Base-by-base conservation (phyloP, 2,888 invertebrate genomes). In the Cheilosia grossa region DNA sequence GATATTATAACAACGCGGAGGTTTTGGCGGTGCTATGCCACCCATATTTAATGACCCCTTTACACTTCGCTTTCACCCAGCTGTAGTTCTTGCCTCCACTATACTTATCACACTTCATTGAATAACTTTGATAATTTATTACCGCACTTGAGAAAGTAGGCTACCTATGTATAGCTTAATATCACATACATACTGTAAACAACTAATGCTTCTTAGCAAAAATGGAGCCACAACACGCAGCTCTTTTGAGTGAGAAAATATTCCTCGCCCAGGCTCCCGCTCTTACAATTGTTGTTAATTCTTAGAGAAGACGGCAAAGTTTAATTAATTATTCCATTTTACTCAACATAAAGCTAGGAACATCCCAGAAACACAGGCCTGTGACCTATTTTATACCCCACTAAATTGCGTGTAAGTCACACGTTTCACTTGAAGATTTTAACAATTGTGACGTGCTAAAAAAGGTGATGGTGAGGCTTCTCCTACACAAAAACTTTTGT, bases 61-160 rank as follows among this genome's bases (percentile, higher is more conserved):
- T 74, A 56, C 73, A 75, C 69, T 75, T 66, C 37, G 59, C 81
- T 75, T 75, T 67, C 61, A 72, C 66, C 85, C 74, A 70, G 69
- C 73, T 81, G 69, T 75, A 75, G 40, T 70, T 81, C 85, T 72
- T 70, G 56, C 40, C 66, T 56, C 66, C 66, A 85, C 54, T 66
- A 61, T 67, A 75, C 70, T 85, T 75, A 85, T 81, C 61, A 85
- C 81, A 80, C 70, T 77, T 85, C 81, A 85, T 85, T 81, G 83
- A 85, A 81, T 75, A 81, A 75, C 53, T 85, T 85, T 81, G 64
- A 70, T 81, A 66, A 85, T 81, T 85, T 75, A 80, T 75, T 53
- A 81, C 66, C 66, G 53, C 69, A 83, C 74, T 81, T 54, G 64
- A 64, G 42, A 51, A 79, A 21, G 10, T 44, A 44, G 42, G 54